Evolutionary conservation across 2,113 vertebrate genomes (phyloP), one percentile per base, ranked within the genome.

Genomic region (Coturnix japonica): DNA sequence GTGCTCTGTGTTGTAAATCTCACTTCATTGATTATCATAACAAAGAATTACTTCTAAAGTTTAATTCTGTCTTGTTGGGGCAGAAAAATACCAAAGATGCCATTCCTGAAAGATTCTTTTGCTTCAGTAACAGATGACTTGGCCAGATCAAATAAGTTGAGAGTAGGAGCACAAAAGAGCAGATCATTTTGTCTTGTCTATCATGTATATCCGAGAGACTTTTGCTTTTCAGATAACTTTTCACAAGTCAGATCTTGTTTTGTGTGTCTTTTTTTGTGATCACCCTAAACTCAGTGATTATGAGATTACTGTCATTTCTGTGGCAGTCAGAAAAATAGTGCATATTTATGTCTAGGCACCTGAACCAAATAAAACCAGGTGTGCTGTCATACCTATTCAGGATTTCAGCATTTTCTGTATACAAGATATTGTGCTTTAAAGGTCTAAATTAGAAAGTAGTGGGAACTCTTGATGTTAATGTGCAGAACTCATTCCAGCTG

Each of bases 1-100:
- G 53, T 77, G 67, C 26, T 87, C 49, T 65, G 44, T 75, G 61
- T 89, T 53, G 15, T 93, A 73, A 59, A 78, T 73, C 89, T 93
- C 93, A 96, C 77, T 33, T 90, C 85, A 90, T 64, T 92, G 95
- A 72, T 90, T 93, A 83, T 92, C 47, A 76, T 89, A 87, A 92
- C 70, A 53, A 41, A 33, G 73, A 93, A 90, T 79, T 85, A 26
- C 82, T 84, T 79, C 76, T 92, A 61, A 81, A 80, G 21, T 61
- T 81, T 78, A 87, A 54, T 87, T 88, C 80, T 93, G 53, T 79
- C 70, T 43, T 31, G 39, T 67, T 59, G 67, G 56, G 37, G 60
- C 60, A 63, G 25, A 63, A 90, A 91, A 95, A 96, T 96, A 92
- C 95, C 96, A 79, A 70, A 93, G 85, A 95, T 96, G 81, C 95